Conservation (phyloP, 1,140 invertebrate genomes). For the Heliconius congener region DNA sequence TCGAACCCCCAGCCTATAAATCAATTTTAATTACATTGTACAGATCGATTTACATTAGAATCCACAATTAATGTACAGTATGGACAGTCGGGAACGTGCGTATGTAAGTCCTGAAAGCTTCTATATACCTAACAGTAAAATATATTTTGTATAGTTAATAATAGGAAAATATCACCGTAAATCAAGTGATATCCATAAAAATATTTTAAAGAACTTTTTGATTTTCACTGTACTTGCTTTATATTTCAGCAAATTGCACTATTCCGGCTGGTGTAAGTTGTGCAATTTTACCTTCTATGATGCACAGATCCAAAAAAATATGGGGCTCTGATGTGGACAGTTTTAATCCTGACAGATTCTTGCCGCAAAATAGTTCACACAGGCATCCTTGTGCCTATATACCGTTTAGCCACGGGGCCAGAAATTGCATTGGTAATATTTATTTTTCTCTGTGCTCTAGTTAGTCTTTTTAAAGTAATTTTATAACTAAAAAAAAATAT, state of each 20-base stretch:
- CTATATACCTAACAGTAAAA: no score
- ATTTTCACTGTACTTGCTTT: background rate
- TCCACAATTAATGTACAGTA: no score
- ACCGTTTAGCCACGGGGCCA: slow-evolving; percentile 83
- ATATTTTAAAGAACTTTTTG: background rate
- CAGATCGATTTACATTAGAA: no score
- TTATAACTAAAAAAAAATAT: no score
- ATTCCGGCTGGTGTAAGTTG: slow-evolving; percentile 65
- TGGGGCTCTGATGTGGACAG: slow-evolving; percentile 84
- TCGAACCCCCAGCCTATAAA: no score
- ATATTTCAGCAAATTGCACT: slow-evolving; percentile 55
- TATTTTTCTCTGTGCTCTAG: background rate
- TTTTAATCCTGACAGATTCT: slow-evolving; percentile 87
- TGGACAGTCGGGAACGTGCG: no score
- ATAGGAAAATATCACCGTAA: background rate
- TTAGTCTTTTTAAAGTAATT: background rate
- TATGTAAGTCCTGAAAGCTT: no score
- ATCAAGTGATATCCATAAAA: no score
- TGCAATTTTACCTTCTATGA: slow-evolving; percentile 53
- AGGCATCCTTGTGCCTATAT: slow-evolving; percentile 82
- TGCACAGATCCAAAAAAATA: slow-evolving; percentile 79
- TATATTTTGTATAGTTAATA: background rate
- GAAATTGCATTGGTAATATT: slow-evolving; percentile 84
- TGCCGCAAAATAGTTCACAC: slow-evolving; percentile 77
- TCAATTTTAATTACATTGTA: no score